A percentile compares a stretch with the other conserved stretches of the same genome.
Evolutionary conservation across 2,113 vertebrate genomes (phyloP).

Genomic region (Seriola aureovittata): DNA sequence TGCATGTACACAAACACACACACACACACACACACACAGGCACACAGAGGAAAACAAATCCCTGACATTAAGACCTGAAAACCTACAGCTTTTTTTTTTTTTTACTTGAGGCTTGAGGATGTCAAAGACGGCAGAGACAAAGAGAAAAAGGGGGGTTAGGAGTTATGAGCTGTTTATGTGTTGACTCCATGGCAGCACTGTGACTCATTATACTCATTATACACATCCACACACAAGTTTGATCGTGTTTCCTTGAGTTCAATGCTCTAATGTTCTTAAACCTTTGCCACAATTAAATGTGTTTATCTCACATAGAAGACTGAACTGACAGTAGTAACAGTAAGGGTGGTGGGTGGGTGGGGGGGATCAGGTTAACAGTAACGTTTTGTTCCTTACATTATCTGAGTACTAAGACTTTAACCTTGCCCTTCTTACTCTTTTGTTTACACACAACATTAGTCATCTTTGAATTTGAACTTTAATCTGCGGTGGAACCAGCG

Average conservation of each 20-base stretch:
- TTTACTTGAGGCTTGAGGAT: neutral
- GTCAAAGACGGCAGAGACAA: neutral
- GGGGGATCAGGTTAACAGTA: neutral
- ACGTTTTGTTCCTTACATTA: slow-evolving; percentile 8
- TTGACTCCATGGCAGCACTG: neutral
- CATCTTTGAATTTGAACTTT: slow-evolving; percentile 32
- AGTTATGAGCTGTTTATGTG: neutral
- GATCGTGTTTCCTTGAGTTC: slow-evolving; percentile 1
- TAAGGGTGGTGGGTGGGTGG: neutral
- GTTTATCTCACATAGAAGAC: neutral
- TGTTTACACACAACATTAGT: slow-evolving; percentile 39
- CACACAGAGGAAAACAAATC: neutral
- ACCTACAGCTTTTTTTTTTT: slow-evolving; percentile 10
- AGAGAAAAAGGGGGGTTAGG: neutral
- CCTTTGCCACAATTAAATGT: slow-evolving; percentile 2
- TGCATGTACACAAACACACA: neutral
- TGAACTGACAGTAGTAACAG: neutral
- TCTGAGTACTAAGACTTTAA: slow-evolving; percentile 10
- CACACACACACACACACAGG: too few species aligned
- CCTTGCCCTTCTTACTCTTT: slow-evolving; percentile 5
- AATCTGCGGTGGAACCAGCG: neutral
- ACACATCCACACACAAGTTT: slow-evolving; percentile 4
- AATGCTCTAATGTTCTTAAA: neutral
- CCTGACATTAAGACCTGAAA: neutral
- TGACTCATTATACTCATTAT: neutral